Evolutionary conservation across 1,140 invertebrate genomes (phyloP).

Genomic region (Colletes latitarsis): DNA sequence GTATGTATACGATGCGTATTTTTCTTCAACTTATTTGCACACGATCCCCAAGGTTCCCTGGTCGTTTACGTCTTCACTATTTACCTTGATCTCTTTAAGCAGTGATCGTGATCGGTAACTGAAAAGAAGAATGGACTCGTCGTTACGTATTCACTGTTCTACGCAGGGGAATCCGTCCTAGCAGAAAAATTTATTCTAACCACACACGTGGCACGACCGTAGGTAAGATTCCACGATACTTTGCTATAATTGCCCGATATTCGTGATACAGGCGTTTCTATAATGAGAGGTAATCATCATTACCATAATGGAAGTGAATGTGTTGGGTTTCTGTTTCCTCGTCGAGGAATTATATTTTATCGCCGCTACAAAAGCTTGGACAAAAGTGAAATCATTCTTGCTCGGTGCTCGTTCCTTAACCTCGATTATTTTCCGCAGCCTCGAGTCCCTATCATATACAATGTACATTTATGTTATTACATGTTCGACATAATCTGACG

Average conservation of each 20-base stretch:
- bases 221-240: background rate
- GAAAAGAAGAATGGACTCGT: background rate
- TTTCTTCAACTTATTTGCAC: background rate
- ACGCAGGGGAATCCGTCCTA: background rate
- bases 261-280: background rate
- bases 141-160: constrained; percentile 3
- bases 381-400: background rate
- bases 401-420: background rate
- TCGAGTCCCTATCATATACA: no score
- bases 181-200: background rate
- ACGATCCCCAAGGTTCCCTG: background rate
- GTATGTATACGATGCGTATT: no score
- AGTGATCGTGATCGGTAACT: constrained; percentile 18
- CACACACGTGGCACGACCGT: background rate
- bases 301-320: background rate
- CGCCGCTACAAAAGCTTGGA: background rate
- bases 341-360: background rate
- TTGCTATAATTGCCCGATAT: background rate
- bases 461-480: no score
- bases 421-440: background rate
- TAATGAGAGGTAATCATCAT: background rate
- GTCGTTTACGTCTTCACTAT: background rate
- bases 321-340: background rate
- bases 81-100: constrained; percentile 44
- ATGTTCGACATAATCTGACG: no score